A percentile compares a stretch with the other conserved stretches of the same genome.
Conservation (phyloP, 2,797 vertebrate species). For the Taeniopygia guttata region DNA sequence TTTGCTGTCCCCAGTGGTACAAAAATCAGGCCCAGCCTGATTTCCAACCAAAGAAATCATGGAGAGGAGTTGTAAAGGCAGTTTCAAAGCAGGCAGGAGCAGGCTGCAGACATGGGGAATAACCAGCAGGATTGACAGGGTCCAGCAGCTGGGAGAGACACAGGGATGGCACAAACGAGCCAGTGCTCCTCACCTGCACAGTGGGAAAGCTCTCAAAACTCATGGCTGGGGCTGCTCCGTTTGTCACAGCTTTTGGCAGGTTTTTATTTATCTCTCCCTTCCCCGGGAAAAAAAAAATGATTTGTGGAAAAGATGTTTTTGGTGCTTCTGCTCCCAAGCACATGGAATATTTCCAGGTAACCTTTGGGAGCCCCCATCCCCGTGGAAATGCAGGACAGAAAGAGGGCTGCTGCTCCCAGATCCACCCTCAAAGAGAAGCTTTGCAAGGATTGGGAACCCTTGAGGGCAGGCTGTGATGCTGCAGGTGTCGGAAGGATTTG, state of each 20-base stretch:
- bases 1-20: too few relatives aligned
- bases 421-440: not conserved
- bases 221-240: not conserved
- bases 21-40: too few relatives aligned
- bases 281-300: not conserved
- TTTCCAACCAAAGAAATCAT: too few relatives aligned
- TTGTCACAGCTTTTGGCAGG: not conserved
- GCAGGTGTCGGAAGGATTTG: not conserved
- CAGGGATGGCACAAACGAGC: not conserved
- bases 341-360: not conserved
- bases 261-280: not conserved
- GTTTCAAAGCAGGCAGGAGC: fast-evolving
- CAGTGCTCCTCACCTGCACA: fast-evolving
- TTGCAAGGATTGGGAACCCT: not conserved
- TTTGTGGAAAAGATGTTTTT: not conserved
- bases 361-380: not conserved
- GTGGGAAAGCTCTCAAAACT: not conserved
- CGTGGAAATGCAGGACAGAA: not conserved
- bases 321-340: not conserved
- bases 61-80: too few relatives aligned
- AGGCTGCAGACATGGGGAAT: not conserved
- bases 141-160: fast-evolving
- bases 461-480: not conserved
- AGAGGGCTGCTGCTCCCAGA: not conserved
- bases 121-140: fast-evolving